phyloP scores from a whole-genome alignment of 92 coral and sea anemone genomes.

The Phenganax subtilis region DNA sequence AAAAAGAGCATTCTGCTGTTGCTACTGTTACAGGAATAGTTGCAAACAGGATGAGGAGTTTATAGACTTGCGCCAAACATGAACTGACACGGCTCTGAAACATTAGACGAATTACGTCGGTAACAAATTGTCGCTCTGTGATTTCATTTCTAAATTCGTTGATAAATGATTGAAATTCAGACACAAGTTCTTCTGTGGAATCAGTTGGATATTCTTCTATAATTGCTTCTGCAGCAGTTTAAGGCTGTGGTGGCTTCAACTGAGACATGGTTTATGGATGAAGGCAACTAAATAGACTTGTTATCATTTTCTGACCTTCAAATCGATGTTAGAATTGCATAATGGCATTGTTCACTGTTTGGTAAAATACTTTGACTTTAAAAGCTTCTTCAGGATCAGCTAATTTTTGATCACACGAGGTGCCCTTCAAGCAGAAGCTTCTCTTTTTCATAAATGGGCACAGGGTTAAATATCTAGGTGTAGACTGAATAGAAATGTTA shows the following conservation, averaged over 20 bases:
- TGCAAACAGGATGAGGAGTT: constrained; percentile 15
- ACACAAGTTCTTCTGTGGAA: constrained; percentile 9
- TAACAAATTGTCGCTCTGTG: neutral
- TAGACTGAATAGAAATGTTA: too few species aligned
- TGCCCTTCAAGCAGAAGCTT: too few species aligned
- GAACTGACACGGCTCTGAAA: neutral
- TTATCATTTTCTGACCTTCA: too few species aligned
- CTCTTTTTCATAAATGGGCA: too few species aligned
- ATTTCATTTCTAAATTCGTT: constrained; percentile 7
- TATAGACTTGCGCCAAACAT: neutral
- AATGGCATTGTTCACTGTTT: too few species aligned
- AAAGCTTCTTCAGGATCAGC: neutral
- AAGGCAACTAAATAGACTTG: too few species aligned
- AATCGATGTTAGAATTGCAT: too few species aligned
- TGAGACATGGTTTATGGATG: too few species aligned
- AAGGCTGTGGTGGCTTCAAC: too few species aligned
- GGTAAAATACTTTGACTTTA: too few species aligned
- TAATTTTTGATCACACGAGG: neutral
- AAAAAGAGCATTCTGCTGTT: constrained; percentile 20
- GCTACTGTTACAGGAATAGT: constrained; percentile 8
- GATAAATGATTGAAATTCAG: constrained; percentile 9
- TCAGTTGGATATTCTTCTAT: neutral
- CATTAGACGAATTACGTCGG: neutral
- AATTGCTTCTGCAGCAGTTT: neutral
- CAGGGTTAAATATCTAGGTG: too few species aligned